Percentiles rank a stretch among this genome's conserved stretches.
phyloP scores from a whole-genome alignment of 2,888 invertebrate species.

The Heliconius aoede region DNA sequence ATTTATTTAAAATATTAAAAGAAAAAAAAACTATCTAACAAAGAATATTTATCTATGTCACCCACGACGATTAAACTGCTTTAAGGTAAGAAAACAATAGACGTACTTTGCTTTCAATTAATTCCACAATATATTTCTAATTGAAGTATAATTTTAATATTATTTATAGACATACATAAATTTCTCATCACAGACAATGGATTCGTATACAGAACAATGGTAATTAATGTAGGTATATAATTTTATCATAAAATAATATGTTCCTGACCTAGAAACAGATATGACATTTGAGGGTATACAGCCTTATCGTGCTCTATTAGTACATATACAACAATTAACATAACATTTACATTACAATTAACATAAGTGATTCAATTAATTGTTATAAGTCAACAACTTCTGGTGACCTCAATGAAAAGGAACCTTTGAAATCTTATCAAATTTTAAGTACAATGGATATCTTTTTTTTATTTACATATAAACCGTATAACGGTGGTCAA shows the following conservation, averaged over 20 bases:
- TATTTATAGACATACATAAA: neutral
- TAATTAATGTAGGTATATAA: too few species aligned
- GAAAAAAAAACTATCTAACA: neutral
- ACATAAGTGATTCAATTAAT: neutral
- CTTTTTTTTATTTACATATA: neutral
- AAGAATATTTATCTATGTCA: too few species aligned
- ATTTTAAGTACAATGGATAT: neutral
- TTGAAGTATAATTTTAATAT: too few species aligned
- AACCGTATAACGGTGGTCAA: neutral
- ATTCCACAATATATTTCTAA: too few species aligned
- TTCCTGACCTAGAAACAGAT: neutral
- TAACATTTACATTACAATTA: too few species aligned
- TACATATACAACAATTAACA: too few species aligned
- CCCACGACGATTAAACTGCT: too few species aligned
- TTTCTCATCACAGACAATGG: too few species aligned
- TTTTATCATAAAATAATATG: too few species aligned
- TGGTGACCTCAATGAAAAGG: neutral
- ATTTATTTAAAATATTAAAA: neutral
- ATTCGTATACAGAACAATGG: neutral
- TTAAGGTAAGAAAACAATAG: too few species aligned
- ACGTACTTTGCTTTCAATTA: too few species aligned
- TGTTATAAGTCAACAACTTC: slow-evolving; percentile 1
- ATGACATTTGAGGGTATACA: neutral
- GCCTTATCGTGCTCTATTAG: neutral
- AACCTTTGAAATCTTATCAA: slow-evolving; percentile 11